phyloP scores from a whole-genome alignment of 2,888 invertebrate species.

The Diogma glabrata region DNA sequence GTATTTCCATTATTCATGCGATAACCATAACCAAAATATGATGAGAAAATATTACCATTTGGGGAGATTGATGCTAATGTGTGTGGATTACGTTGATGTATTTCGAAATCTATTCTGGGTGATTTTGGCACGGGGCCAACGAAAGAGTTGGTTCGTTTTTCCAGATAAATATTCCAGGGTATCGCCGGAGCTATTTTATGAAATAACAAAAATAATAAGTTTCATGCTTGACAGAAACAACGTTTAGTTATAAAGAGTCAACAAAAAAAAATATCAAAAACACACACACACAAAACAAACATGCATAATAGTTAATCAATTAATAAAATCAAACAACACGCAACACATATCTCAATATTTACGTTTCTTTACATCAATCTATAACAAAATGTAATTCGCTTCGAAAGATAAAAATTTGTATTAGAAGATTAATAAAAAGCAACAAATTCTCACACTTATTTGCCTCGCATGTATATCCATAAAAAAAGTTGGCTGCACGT shows the following conservation, averaged over 20 bases:
- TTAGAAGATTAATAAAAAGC: neutral
- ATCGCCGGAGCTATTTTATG: neutral
- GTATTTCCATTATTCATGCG: neutral
- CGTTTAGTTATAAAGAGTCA: no score
- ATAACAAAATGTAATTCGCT: neutral
- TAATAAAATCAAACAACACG: neutral
- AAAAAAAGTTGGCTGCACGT: neutral
- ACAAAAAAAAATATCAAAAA: neutral
- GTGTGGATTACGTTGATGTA: slow-evolving; percentile 5
- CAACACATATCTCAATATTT: neutral
- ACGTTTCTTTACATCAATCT: neutral
- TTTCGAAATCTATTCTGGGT: slow-evolving; percentile 3
- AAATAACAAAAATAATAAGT: neutral
- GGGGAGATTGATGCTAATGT: neutral
- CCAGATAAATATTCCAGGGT: slow-evolving; percentile 7
- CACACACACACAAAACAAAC: neutral
- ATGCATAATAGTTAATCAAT: neutral
- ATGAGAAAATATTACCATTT: neutral
- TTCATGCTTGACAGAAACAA: no score
- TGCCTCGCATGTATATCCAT: slow-evolving; percentile 4
- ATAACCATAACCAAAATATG: neutral
- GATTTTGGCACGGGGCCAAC: slow-evolving; percentile 1
- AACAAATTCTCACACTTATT: slow-evolving; percentile 6
- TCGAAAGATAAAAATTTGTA: slow-evolving; percentile 1
- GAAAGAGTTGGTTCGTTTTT: neutral